phyloP scores from a whole-genome alignment of 2,113 vertebrate genomes.

The Chionomys nivalis region DNA sequence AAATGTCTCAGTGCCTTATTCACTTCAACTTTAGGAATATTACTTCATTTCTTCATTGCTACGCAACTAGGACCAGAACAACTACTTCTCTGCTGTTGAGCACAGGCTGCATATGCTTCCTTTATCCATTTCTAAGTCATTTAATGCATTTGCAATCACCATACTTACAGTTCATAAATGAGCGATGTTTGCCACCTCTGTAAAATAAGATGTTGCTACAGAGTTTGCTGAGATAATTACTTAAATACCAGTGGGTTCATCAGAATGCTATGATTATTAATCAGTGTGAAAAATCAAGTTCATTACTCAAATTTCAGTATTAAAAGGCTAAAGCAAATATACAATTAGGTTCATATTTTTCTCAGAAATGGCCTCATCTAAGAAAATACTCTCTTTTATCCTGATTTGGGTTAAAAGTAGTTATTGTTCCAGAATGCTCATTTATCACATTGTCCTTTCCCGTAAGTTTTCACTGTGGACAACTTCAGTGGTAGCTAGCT shows the following conservation, averaged over 20 bases:
- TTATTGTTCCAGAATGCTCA: neutral
- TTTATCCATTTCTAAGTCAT: neutral
- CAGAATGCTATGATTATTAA: neutral
- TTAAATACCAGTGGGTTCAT: neutral
- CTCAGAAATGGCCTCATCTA: neutral
- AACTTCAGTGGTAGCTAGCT: neutral
- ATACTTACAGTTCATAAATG: neutral
- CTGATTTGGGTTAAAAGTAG: neutral
- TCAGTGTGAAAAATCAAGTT: neutral
- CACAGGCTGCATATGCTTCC: neutral
- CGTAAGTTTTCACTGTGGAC: neutral
- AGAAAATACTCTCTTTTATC: neutral
- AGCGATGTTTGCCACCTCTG: neutral
- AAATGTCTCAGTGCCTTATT: neutral
- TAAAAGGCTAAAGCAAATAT: slow-evolving; percentile 16
- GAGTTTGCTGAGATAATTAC: neutral
- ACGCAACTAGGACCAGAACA: neutral
- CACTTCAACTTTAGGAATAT: neutral
- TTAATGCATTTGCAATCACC: neutral
- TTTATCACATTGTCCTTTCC: neutral
- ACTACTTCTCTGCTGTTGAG: neutral
- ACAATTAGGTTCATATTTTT: neutral
- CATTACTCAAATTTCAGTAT: slow-evolving; percentile 31
- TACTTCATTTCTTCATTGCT: neutral
- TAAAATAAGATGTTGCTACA: neutral